Percentiles rank a stretch among this genome's conserved stretches.
Conservation (phyloP, 2,113 vertebrate genomes). For the Laticauda colubrina region DNA sequence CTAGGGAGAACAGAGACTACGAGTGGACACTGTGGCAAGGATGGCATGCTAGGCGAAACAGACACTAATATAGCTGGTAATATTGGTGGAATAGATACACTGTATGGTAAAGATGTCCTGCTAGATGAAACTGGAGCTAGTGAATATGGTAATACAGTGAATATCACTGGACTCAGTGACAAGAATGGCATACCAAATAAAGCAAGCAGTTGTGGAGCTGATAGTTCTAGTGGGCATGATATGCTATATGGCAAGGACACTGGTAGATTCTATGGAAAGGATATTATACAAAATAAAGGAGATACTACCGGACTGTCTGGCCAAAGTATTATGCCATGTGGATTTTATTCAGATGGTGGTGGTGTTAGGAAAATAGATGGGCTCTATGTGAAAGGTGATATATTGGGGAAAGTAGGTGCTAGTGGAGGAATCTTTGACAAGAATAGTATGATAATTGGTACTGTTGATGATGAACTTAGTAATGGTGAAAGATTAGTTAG, state of each 20-base stretch:
- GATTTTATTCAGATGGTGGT: neutral
- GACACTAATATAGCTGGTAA: neutral
- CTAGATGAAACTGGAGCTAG: neutral
- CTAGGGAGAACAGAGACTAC: neutral
- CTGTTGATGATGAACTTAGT: neutral
- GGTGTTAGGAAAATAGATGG: neutral
- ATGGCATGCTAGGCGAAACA: neutral
- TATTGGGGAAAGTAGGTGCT: neutral
- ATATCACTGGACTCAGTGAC: neutral
- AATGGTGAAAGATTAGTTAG: neutral
- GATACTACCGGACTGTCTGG: neutral
- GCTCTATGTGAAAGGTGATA: neutral
- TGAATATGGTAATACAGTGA: neutral
- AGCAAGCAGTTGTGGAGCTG: neutral
- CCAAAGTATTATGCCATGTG: neutral
- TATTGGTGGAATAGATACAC: neutral
- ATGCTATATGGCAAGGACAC: accelerated
- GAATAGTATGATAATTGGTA: neutral
- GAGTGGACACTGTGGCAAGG: neutral
- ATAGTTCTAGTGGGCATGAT: neutral
- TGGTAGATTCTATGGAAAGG: neutral
- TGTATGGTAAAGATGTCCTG: neutral
- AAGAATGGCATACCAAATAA: neutral
- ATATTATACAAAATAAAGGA: neutral
- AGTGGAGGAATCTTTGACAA: neutral